A percentile compares a stretch with the other conserved stretches of the same genome.
phyloP scores from a whole-genome alignment of 1,140 invertebrate genomes.

The Neodiprion pinetum region DNA sequence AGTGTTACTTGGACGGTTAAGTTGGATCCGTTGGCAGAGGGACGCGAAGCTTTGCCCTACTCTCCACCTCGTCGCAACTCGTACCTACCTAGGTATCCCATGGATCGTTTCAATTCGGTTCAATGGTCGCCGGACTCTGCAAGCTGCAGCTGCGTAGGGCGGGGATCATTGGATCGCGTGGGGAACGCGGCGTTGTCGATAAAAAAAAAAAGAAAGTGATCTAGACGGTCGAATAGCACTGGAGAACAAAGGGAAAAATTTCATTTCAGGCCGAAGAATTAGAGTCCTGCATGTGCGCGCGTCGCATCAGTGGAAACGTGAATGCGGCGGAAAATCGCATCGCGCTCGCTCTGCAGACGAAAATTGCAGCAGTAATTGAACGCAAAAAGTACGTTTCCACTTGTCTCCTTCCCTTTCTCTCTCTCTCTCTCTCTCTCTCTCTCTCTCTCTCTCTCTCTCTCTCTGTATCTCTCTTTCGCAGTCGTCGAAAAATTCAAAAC shows the following conservation, averaged over 20 bases:
- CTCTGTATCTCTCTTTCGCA: no score
- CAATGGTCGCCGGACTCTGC: not conserved
- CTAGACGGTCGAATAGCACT: not conserved
- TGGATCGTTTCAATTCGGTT: not conserved
- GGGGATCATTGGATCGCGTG: no score
- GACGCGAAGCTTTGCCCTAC: no score
- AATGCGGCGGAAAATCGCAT: not conserved
- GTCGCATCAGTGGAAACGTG: not conserved
- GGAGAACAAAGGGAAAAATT: slow-evolving; percentile 1
- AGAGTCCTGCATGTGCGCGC: not conserved
- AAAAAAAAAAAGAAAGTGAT: not conserved
- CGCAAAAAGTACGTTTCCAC: not conserved
- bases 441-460: no score
- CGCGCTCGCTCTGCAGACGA: not conserved
- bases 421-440: no score
- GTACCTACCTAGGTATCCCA: not conserved
- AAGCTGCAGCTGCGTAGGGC: not conserved
- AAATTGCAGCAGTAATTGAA: not conserved
- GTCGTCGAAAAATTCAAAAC: no score
- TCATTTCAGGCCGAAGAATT: not conserved
- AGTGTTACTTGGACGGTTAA: not conserved
- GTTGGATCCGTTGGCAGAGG: not conserved
- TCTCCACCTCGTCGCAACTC: not conserved
- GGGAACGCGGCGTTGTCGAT: not conserved
- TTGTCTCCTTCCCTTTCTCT: no score